These are phyloP conservation scores for Empis livida DNA, from an alignment of 2,888 invertebrate genomes.

Conservation along the genomic window DNA sequence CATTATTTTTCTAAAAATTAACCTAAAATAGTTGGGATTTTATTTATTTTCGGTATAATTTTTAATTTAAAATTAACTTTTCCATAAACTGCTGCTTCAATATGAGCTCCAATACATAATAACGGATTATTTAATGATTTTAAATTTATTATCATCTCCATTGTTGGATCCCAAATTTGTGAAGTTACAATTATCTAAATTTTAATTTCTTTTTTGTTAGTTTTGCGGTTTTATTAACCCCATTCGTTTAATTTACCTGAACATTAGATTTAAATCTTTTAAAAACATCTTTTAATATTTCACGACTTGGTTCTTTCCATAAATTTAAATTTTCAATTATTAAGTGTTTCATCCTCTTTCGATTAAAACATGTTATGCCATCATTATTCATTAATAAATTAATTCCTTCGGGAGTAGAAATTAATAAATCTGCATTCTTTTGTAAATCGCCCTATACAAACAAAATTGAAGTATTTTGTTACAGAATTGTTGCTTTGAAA, in stretches of 20 bases:
- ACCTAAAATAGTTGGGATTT: conserved; percentile 13
- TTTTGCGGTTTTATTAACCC: no score
- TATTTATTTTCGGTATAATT: conserved; percentile 20
- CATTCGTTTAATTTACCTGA: conserved; percentile 12
- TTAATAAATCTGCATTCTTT: not conserved
- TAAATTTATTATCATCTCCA: conserved; percentile 41
- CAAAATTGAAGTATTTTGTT: not conserved
- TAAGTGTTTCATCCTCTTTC: conserved; percentile 49
- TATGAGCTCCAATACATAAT: conserved; percentile 54
- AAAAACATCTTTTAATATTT: not conserved
- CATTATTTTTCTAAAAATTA: not conserved
- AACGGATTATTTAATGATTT: conserved; percentile 45
- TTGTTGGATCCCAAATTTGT: conserved; percentile 47
- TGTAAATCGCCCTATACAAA: not conserved
- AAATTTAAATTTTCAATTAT: conserved; percentile 60
- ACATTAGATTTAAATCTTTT: not conserved
- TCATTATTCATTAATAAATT: not conserved
- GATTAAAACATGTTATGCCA: conserved; percentile 39
- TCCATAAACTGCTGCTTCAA: conserved; percentile 66
- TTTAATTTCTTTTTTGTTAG: not conserved
- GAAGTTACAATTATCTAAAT: conserved; percentile 49
- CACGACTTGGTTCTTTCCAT: conserved; percentile 40
- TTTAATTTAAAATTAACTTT: conserved; percentile 38
- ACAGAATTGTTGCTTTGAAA: not conserved
- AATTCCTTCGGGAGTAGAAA: not conserved